phyloP scores from a whole-genome alignment of 2,797 vertebrate species.

The Lithobates pipiens region DNA sequence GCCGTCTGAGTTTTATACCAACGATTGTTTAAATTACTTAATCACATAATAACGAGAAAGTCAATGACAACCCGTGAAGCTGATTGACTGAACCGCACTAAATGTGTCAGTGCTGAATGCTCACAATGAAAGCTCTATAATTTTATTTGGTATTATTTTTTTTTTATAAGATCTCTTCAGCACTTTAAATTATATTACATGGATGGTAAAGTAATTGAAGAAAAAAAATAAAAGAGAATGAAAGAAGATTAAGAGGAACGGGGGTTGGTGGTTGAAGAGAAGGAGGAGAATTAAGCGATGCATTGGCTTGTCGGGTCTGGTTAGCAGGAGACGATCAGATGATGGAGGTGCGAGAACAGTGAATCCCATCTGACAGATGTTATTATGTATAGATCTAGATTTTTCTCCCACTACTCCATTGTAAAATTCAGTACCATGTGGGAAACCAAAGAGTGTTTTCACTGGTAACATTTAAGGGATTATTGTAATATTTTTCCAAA shows the following conservation, averaged over 20 bases:
- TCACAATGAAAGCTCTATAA: conserved; percentile 39
- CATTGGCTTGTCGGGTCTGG: conserved; percentile 3
- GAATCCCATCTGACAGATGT: not conserved
- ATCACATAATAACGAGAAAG: conserved; percentile 59
- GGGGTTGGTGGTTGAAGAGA: not conserved
- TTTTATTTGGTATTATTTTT: conserved; percentile 38
- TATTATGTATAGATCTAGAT: not conserved
- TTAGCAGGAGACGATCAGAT: not conserved
- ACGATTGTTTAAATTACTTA: conserved; percentile 61
- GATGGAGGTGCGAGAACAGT: not conserved
- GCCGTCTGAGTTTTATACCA: conserved; percentile 37
- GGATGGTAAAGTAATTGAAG: conserved; percentile 48
- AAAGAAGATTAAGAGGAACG: conserved; percentile 23
- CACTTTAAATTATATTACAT: conserved; percentile 36
- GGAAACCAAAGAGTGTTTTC: too few species aligned
- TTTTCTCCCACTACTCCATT: not conserved
- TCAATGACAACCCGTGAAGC: conserved; percentile 56
- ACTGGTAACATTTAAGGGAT: too few species aligned
- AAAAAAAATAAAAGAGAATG: conserved; percentile 7
- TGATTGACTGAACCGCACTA: conserved; percentile 52
- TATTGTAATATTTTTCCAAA: too few species aligned
- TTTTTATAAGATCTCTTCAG: conserved; percentile 31
- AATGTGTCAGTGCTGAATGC: conserved; percentile 39
- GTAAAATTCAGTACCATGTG: not conserved
- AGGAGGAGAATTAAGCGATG: not conserved